These are phyloP conservation scores for Hyperoplus lanceolatus DNA, from an alignment of 2,797 vertebrate species.

Conservation along the genomic window DNA sequence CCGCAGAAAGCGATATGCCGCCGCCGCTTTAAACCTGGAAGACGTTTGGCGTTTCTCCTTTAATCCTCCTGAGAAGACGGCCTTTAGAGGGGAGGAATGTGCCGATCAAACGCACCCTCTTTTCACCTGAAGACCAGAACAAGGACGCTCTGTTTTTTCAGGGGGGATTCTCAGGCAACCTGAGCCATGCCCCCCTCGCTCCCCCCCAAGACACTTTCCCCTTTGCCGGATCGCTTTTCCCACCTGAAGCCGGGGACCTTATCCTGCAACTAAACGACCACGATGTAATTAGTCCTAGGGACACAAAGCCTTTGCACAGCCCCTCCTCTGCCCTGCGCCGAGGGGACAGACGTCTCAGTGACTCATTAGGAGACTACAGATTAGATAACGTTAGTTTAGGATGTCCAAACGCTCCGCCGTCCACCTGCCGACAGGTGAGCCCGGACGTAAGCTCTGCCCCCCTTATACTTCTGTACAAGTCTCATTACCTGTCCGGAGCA, in stretches of 20 bases:
- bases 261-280: slow-evolving; percentile 76
- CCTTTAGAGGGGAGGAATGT: slow-evolving; percentile 59
- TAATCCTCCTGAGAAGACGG: slow-evolving; percentile 79
- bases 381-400: slow-evolving; percentile 81
- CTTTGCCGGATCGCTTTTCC: slow-evolving; percentile 70
- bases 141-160: slow-evolving; percentile 71
- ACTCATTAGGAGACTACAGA: slow-evolving; percentile 86
- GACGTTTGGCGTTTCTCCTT: slow-evolving; percentile 36
- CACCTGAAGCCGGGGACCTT: slow-evolving; percentile 71
- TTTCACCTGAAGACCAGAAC: slow-evolving; percentile 54
- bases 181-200: slow-evolving; percentile 17
- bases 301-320: slow-evolving; percentile 78
- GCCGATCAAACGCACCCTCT: slow-evolving; percentile 68
- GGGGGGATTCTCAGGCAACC: slow-evolving; percentile 63
- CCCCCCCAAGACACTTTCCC: neutral
- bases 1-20: slow-evolving; percentile 34
- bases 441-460: slow-evolving; percentile 16
- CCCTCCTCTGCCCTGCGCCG: slow-evolving; percentile 28
- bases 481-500: slow-evolving; percentile 60
- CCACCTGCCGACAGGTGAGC: slow-evolving; percentile 82
- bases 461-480: slow-evolving; percentile 19
- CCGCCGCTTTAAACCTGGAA: slow-evolving; percentile 50
- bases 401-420: slow-evolving; percentile 66
- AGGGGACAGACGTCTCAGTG: slow-evolving; percentile 63
- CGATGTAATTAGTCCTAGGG: slow-evolving; percentile 83